A percentile compares a stretch with the other conserved stretches of the same genome.
phyloP scores from a whole-genome alignment of 2,113 vertebrate genomes.

The Philantomba maxwellii region DNA sequence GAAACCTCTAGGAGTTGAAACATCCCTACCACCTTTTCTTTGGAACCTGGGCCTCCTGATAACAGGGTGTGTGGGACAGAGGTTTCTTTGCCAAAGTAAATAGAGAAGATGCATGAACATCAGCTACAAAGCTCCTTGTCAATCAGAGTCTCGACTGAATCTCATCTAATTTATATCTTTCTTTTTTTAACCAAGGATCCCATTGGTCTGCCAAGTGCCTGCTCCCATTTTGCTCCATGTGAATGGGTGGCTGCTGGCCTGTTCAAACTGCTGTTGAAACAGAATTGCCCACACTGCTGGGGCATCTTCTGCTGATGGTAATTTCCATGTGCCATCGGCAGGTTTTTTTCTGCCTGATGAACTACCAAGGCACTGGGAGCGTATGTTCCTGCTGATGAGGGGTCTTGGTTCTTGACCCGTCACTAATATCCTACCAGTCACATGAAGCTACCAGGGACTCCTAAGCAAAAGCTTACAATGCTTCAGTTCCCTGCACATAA shows the following conservation, averaged over 20 bases:
- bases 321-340: constrained; percentile 53
- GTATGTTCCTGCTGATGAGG: constrained; percentile 64
- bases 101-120: neutral
- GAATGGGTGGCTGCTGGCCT: constrained; percentile 8
- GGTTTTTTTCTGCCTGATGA: constrained; percentile 58
- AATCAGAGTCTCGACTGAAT: neutral
- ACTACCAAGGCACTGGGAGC: constrained; percentile 58
- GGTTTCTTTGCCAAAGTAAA: neutral
- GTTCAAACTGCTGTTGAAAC: constrained; percentile 46
- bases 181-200: neutral
- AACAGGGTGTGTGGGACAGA: neutral
- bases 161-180: neutral
- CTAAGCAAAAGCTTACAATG: constrained; percentile 65
- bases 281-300: constrained; percentile 16
- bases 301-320: constrained; percentile 37
- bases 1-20: neutral
- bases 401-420: constrained; percentile 74
- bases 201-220: neutral
- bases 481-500: constrained; percentile 73
- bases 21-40: neutral
- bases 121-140: neutral
- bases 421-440: constrained; percentile 73
- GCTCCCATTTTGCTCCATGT: constrained; percentile 42
- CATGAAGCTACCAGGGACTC: constrained; percentile 66
- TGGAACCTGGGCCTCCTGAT: neutral